Conservation (phyloP, 2,113 vertebrate genomes). For the Aptenodytes patagonicus region DNA sequence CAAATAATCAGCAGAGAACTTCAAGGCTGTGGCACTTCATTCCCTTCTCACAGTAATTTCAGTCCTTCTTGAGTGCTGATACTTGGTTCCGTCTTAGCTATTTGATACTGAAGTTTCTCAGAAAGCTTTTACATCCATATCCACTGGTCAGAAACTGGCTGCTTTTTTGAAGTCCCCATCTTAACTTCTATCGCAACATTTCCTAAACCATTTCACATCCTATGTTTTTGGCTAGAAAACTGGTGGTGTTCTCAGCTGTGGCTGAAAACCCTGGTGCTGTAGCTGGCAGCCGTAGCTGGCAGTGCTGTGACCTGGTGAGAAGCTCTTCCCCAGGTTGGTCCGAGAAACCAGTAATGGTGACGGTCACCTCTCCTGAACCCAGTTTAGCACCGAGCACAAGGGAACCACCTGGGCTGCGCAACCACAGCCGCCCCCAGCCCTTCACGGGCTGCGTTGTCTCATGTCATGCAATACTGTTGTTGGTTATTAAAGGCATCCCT, state of each 20-base stretch:
- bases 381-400: neutral
- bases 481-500: neutral
- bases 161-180: neutral
- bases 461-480: neutral
- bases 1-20: neutral
- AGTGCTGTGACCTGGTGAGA: neutral
- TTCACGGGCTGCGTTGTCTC: neutral
- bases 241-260: neutral
- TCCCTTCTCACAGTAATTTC: neutral
- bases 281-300: neutral
- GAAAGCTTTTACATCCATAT: neutral
- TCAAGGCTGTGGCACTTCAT: neutral
- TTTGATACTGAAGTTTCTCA: neutral
- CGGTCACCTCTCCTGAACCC: neutral
- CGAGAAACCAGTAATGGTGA: neutral
- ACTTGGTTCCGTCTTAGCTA: neutral
- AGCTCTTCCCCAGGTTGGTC: neutral
- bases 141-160: neutral
- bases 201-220: neutral
- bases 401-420: accelerated
- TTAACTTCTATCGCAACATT: neutral
- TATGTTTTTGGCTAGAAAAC: neutral
- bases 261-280: neutral
- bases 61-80: neutral
- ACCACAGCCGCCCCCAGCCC: accelerated